phyloP scores from a whole-genome alignment of 2,113 vertebrate species.

The Camelus bactrianus region DNA sequence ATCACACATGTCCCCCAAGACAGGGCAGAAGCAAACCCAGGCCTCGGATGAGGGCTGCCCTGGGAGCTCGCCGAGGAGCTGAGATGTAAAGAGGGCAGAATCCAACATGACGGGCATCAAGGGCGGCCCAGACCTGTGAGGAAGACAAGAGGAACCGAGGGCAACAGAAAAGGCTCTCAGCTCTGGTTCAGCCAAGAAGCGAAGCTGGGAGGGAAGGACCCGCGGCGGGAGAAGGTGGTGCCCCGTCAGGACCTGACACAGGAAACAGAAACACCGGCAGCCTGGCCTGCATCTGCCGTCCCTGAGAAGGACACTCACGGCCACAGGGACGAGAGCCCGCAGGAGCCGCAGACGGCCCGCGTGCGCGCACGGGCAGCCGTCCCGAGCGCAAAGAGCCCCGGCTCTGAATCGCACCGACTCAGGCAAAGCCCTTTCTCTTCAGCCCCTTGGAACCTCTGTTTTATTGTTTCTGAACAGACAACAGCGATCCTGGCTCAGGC shows the following conservation, averaged over 20 bases:
- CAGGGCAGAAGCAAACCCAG: neutral
- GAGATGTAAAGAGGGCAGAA: neutral
- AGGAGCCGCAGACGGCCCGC: too few relatives aligned
- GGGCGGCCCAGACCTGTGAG: neutral
- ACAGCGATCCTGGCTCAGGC: neutral
- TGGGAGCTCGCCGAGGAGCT: neutral
- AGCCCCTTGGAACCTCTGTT: neutral
- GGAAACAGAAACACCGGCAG: neutral
- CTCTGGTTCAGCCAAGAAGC: neutral
- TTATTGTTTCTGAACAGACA: neutral
- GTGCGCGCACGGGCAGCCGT: neutral
- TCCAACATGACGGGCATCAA: neutral
- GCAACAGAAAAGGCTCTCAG: neutral
- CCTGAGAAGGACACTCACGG: neutral
- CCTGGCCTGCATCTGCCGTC: neutral
- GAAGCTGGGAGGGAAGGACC: neutral
- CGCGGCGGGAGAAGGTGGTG: neutral
- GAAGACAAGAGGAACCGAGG: neutral
- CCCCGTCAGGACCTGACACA: neutral
- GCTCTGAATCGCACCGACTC: neutral
- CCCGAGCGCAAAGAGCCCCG: neutral
- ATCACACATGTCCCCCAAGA: neutral
- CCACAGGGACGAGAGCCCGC: too few relatives aligned
- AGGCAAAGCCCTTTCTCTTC: neutral
- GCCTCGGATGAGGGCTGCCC: accelerated